Base-by-base conservation (phyloP, 2,888 invertebrate species). In the Omphaloscelis lunosa region DNA sequence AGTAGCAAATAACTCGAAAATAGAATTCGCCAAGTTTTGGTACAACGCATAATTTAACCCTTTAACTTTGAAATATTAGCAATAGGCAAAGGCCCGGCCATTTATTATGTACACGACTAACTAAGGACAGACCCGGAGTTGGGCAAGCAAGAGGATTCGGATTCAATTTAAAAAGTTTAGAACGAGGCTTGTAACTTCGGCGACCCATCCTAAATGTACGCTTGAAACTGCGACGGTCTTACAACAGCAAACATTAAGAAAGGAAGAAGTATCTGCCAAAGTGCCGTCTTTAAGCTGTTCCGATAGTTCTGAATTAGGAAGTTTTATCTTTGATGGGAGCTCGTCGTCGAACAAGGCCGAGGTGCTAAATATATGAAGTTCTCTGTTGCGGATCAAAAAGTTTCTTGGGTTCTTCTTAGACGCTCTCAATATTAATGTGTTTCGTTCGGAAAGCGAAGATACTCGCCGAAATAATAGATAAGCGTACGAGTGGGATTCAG, bases 161-260 rank as follows among this genome's bases (percentile, higher is more conserved):
- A 94, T 93, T 94, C 92, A 94, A 95, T 94, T 94, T 93, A 91
- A 93, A 93, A 95, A 95, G 92, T 95, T 95, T 88, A 83, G 80
- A 89, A 87, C 87, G 90, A 89, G 89, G 84, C 87, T 90, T 84
- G 78, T 79, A 89, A 92, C 85, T 93, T 90, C 61, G 63, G 34
- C 83, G 79, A 82, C 79, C 78, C 85, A 81, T 81, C 79, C 79
- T 89, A 87, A 92, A 90, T 88, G 88, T 88, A 86, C 86, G 85
- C 85, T 86, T 86, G 83, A 85, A 89, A 89, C 85, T 88, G 83
- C 80, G 83, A 75, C 85, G 69, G 75, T 75, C 84, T 65, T 75
- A 83, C 73, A 78, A 80, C 85, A 82, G 77, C 80, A 72, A 85
- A 87, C 87, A 88, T 89, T 89, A 85, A 83, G 82, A 86, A 82